Evolutionary conservation across 1,140 invertebrate species (phyloP), one percentile per base, ranked within the genome.

Genomic region (Trichonephila inaurata): DNA sequence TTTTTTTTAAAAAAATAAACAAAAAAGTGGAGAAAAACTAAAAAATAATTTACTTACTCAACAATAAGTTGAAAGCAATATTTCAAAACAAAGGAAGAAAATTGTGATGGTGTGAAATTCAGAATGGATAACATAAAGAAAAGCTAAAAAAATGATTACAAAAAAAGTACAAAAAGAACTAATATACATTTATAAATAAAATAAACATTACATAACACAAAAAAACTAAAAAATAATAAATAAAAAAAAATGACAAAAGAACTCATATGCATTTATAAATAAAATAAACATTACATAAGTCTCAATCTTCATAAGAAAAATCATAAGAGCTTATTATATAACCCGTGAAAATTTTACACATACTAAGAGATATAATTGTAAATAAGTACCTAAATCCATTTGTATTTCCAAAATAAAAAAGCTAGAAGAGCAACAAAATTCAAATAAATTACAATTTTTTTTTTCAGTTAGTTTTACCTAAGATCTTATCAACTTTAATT

Each of bases 1-100:
- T n/a, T 66, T 24, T 66, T n/a, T 21, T 2, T 2, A 7, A 10
- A 66, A n/a, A 6, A 40, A 33, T 0, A 77, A 33, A 4, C 33
- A 12, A 40, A 18, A 21, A 82, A 44, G 16, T 1, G 24, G 28
- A 33, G 61, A 33, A 28, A n/a, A 62, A 62, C 8, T 12, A 64
- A 60, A 33, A 19, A 64, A 18, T 8, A 19, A 61, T 40, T 87
- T 86, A 86, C 83, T 86, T 19, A 86, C 4, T 62, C 61, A 14
- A 16, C 4, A 33, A 86, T 24, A 24, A 18, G 72, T 19, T 61
- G 51, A n/a, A 28, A 58, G 28, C 40, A 33, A 81, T 77, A 40
- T 51, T 61, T 91, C 89, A 61, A 82, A 91, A 91, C 72, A 81
- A 82, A 82, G 82, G n/a, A 82, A 4, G 62, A 69, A 91, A 91